Conservation (phyloP, 2,113 vertebrate genomes). For the Mormyrus iriodes region DNA sequence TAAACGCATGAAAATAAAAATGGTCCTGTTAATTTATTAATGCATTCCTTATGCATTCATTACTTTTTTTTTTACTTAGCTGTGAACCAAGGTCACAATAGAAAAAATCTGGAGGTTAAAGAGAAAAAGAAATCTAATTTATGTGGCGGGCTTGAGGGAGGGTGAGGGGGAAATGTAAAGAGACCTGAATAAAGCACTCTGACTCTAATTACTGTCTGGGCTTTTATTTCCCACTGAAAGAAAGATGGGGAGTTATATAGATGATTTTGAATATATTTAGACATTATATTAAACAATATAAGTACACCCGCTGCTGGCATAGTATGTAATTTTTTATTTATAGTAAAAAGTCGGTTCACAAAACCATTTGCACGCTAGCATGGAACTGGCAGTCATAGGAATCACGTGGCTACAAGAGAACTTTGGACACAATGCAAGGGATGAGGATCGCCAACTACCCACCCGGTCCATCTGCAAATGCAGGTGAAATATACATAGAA, state of each 20-base stretch:
- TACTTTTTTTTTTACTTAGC: constrained; percentile 13
- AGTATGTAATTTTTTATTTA: neutral
- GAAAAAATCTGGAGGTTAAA: constrained; percentile 17
- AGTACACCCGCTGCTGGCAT: neutral
- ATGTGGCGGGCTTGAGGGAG: neutral
- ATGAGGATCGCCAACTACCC: neutral
- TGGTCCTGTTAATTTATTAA: constrained; percentile 22
- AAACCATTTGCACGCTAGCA: neutral
- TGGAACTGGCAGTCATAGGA: neutral
- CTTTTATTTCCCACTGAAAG: neutral
- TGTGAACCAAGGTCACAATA: constrained; percentile 24
- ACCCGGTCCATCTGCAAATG: neutral
- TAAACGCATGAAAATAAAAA: constrained; percentile 14
- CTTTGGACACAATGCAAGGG: neutral
- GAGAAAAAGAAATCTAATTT: constrained; percentile 25
- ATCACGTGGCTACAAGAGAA: neutral
- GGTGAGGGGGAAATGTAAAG: neutral
- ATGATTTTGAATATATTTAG: neutral
- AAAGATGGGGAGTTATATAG: constrained; percentile 19
- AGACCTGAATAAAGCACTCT: constrained; percentile 15
- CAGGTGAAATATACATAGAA: neutral
- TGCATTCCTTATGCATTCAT: constrained; percentile 13
- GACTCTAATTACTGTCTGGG: constrained; percentile 20
- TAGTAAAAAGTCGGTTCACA: neutral
- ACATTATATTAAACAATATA: neutral